Evolutionary conservation across 2,113 vertebrate genomes (phyloP).

Genomic region (Grammomys surdaster): DNA sequence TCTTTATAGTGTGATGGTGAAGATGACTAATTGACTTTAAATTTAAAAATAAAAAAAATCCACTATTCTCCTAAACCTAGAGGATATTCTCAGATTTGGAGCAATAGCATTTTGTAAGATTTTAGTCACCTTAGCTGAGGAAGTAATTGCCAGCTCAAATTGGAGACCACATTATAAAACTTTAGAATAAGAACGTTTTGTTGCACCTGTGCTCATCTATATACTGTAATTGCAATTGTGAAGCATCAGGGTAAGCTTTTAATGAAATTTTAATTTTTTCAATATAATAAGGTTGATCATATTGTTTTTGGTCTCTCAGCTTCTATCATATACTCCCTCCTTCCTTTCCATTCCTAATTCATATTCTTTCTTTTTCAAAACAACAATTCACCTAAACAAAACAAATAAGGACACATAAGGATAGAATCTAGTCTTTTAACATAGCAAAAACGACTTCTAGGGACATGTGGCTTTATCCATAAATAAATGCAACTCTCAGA

Average conservation of each 20-base stretch:
- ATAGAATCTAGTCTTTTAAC: not conserved
- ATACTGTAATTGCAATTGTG: conserved; percentile 49
- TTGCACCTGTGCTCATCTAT: conserved; percentile 62
- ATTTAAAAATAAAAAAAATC: not conserved
- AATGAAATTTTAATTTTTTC: conserved; percentile 71
- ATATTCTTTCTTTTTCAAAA: not conserved
- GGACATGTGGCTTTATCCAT: not conserved
- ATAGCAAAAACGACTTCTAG: not conserved
- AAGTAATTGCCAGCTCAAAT: conserved; percentile 52
- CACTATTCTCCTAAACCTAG: not conserved
- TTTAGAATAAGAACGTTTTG: conserved; percentile 82
- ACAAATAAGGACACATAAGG: not conserved
- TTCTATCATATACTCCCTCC: not conserved
- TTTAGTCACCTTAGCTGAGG: conserved; percentile 22
- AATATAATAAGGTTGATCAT: not conserved
- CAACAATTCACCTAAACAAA: not conserved
- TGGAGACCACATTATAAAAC: conserved; percentile 31
- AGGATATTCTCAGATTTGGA: not conserved
- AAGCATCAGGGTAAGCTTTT: conserved; percentile 72
- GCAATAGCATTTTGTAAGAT: not conserved
- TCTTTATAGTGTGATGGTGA: not conserved
- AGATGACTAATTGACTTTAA: not conserved
- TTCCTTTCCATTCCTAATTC: not conserved
- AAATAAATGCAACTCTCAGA: not conserved
- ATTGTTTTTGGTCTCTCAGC: not conserved